Conservation (phyloP, 2,797 vertebrate genomes). For the Lutjanus campechanus region DNA sequence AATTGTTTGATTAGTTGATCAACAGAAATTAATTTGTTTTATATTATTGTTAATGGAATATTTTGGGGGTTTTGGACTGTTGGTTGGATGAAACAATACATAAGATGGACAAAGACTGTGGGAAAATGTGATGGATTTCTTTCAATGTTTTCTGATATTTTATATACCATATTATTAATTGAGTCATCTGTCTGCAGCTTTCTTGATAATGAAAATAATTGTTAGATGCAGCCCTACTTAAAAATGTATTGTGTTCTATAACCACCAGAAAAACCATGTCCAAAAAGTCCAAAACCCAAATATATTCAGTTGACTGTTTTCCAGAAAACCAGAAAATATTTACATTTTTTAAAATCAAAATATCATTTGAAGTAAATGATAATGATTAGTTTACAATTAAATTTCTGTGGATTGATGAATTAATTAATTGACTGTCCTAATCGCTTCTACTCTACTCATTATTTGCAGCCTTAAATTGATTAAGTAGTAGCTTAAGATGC, state of each 20-base stretch:
- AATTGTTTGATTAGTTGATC: background rate
- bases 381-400: background rate
- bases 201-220: no score
- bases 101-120: background rate
- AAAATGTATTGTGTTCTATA: no score
- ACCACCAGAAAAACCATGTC: no score
- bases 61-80: background rate
- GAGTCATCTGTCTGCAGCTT: no score
- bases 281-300: background rate
- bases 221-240: no score
- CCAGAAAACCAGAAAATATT: background rate
- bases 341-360: background rate
- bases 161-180: background rate
- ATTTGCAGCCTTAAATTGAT: slow-evolving; percentile 16
- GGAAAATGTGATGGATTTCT: background rate
- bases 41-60: no score
- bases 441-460: background rate
- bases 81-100: background rate
- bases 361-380: background rate
- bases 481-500: background rate
- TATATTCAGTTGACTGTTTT: no score
- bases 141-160: background rate
- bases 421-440: background rate
- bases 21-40: no score
- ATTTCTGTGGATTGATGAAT: background rate